Percentiles rank a stretch among this genome's conserved stretches.
These are phyloP conservation scores for Gallinago nigripennis DNA, from an alignment of 2,797 vertebrate genomes.

Conservation along the genomic window DNA sequence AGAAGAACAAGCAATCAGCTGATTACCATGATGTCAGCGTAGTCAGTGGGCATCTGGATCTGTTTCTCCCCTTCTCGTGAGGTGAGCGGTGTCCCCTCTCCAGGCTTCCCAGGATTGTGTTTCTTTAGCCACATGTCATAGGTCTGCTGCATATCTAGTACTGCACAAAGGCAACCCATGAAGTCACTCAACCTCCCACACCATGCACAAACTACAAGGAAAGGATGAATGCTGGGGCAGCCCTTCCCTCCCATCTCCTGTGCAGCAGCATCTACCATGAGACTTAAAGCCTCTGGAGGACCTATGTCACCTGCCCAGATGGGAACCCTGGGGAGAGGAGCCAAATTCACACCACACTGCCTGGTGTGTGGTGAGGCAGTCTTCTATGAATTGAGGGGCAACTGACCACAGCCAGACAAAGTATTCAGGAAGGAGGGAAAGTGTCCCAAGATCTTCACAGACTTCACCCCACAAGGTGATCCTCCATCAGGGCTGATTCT, in stretches of 20 bases:
- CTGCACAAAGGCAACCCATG: constrained; percentile 54
- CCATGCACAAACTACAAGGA: not conserved
- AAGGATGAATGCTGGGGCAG: not conserved
- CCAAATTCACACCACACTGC: not conserved
- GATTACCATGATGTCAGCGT: constrained; percentile 88
- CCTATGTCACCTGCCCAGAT: not conserved
- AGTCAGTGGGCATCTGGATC: constrained; percentile 95
- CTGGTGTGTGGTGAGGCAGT: not conserved
- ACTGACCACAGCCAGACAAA: not conserved
- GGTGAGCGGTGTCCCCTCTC: constrained; percentile 73
- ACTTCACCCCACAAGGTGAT: not conserved
- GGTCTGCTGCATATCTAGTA: constrained; percentile 91
- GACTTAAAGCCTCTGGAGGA: not conserved
- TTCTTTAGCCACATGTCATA: constrained; percentile 89
- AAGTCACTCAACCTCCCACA: not conserved
- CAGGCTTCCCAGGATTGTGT: constrained; percentile 78
- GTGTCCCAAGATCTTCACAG: not conserved
- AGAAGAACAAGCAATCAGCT: not conserved
- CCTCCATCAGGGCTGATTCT: not conserved
- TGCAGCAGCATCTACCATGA: not conserved
- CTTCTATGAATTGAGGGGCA: not conserved
- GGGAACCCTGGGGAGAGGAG: not conserved
- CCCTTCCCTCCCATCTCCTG: not conserved
- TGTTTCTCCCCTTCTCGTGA: constrained; percentile 85
- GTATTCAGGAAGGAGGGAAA: not conserved